phyloP scores from a whole-genome alignment of 2,113 vertebrate genomes.

The Lagopus muta region DNA sequence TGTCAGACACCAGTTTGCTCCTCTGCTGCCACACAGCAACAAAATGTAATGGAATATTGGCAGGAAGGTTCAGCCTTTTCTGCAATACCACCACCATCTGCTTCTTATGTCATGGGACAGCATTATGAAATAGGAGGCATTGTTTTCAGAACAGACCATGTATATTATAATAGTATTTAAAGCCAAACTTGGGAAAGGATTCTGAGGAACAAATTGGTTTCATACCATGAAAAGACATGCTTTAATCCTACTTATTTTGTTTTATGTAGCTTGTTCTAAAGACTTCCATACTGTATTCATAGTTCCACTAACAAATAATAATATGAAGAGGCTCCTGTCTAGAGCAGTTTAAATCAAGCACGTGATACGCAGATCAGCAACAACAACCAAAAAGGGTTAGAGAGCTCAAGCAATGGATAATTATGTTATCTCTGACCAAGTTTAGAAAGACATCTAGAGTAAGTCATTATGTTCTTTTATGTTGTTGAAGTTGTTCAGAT shows the following conservation, averaged over 20 bases:
- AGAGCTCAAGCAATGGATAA: background rate
- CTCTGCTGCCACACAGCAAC: too few species aligned
- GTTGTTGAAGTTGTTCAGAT: background rate
- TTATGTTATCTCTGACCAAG: background rate
- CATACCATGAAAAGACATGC: background rate
- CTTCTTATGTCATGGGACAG: too few species aligned
- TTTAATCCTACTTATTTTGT: background rate
- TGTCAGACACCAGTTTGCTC: too few species aligned
- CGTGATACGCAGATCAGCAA: background rate
- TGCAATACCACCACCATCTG: too few species aligned
- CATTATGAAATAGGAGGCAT: too few species aligned
- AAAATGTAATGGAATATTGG: too few species aligned
- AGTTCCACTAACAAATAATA: background rate
- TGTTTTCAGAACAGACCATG: too few species aligned
- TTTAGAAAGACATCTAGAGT: background rate
- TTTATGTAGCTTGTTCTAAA: background rate
- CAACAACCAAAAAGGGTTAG: accelerated
- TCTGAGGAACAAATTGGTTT: background rate
- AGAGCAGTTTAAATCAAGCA: background rate
- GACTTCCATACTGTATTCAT: background rate
- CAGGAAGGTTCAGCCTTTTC: too few species aligned
- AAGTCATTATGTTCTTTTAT: background rate
- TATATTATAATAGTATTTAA: background rate
- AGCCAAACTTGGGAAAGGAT: background rate
- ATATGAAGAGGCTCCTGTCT: background rate